Percentiles rank a stretch among this genome's conserved stretches.
These are phyloP conservation scores for Bimastos eiseni DNA, from an alignment of 2,888 invertebrate genomes.

Conservation along the genomic window DNA sequence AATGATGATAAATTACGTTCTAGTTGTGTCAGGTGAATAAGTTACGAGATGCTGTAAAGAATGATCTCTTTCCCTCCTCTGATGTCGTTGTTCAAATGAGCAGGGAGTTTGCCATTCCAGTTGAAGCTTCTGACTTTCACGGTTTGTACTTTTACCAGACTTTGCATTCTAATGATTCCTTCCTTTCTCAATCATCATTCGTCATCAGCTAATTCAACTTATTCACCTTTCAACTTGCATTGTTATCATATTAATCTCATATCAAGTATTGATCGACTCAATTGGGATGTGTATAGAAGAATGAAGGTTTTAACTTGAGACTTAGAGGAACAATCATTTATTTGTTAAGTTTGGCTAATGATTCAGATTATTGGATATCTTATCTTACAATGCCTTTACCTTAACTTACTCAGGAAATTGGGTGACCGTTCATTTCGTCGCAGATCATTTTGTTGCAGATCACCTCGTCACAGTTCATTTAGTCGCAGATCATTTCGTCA, in stretches of 20 bases:
- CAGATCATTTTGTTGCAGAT: too few species aligned
- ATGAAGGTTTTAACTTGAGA: too few species aligned
- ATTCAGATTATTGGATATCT: too few species aligned
- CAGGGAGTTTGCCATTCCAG: conserved; percentile 60
- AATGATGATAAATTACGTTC: background rate
- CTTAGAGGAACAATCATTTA: too few species aligned
- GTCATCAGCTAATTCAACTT: background rate
- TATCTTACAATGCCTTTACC: too few species aligned
- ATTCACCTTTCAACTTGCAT: background rate
- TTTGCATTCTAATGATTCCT: conserved; percentile 14
- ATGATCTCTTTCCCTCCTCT: conserved; percentile 57
- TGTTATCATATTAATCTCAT: background rate
- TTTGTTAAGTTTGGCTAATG: too few species aligned
- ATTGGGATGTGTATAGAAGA: too few species aligned
- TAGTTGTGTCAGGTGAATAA: conserved; percentile 36
- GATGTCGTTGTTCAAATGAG: conserved; percentile 61
- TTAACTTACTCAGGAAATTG: too few species aligned
- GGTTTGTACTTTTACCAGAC: conserved; percentile 45
- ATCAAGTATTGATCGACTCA: too few species aligned
- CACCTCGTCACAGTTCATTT: too few species aligned
- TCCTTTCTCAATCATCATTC: background rate
- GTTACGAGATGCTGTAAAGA: conserved; percentile 54
- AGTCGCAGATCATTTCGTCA: too few species aligned
- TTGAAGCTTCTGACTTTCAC: conserved; percentile 57
- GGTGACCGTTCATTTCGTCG: too few species aligned